A percentile compares a stretch with the other conserved stretches of the same genome.
Conservation (phyloP, 1,140 invertebrate genomes). For the Temnothorax curvispinosus region DNA sequence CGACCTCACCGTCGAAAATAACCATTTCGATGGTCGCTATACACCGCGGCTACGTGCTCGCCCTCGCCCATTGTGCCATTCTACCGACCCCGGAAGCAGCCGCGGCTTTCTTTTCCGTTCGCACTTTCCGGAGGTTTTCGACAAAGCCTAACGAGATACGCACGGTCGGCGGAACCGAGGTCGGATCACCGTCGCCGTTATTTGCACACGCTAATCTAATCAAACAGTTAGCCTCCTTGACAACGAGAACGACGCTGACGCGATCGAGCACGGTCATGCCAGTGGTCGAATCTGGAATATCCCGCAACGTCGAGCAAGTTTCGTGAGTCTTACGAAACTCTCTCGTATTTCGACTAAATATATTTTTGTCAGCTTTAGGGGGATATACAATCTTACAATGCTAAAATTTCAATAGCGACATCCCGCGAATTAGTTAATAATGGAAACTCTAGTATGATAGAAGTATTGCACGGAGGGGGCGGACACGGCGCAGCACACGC, state of each 20-base stretch:
- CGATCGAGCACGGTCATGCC: background rate
- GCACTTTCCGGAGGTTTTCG: constrained; percentile 34
- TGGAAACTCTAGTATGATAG: too few relatives aligned
- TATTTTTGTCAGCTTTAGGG: background rate
- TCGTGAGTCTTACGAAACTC: background rate
- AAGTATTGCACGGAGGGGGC: too few relatives aligned
- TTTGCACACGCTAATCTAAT: constrained; percentile 49
- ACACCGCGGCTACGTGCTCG: background rate
- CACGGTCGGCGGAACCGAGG: background rate
- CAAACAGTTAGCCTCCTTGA: constrained; percentile 36
- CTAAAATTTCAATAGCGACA: background rate
- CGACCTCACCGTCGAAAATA: constrained; percentile 84
- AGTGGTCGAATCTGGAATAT: constrained; percentile 18
- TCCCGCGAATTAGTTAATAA: background rate
- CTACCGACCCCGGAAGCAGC: constrained; percentile 57
- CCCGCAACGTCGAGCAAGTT: background rate
- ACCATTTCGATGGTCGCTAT: constrained; percentile 76
- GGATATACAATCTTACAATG: background rate
- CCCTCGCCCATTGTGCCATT: constrained; percentile 55
- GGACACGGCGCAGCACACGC: too few relatives aligned
- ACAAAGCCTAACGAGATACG: constrained; percentile 8
- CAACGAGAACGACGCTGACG: constrained; percentile 23
- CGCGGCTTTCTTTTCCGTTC: constrained; percentile 27
- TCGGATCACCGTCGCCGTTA: background rate
- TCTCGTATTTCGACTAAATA: background rate